Percentiles rank a stretch among this genome's conserved stretches.
Evolutionary conservation across 2,113 vertebrate genomes (phyloP).

Genomic region (Pandion haliaetus): DNA sequence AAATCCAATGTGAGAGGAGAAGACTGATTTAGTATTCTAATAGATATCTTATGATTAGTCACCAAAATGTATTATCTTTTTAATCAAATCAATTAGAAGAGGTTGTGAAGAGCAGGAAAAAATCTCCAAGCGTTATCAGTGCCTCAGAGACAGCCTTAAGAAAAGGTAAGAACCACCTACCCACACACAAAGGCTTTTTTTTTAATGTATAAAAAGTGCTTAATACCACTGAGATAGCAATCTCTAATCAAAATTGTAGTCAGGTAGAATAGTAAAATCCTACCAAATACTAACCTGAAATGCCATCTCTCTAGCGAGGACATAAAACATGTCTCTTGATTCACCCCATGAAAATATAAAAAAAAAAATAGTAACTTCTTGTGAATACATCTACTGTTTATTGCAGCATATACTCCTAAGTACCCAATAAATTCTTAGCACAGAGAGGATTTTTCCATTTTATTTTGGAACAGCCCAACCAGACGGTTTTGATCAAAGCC

Average conservation of each 20-base stretch:
- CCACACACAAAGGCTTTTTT: background rate
- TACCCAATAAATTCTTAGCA: background rate
- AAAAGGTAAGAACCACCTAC: background rate
- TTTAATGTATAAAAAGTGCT: background rate
- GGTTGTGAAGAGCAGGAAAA: background rate
- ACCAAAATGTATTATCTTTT: background rate
- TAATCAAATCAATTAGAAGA: background rate
- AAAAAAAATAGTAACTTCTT: background rate
- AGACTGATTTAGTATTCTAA: background rate
- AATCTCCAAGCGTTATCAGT: background rate
- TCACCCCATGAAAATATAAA: background rate
- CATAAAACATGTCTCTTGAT: background rate
- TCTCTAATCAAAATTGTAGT: background rate
- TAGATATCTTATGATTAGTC: background rate
- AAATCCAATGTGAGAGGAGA: background rate
- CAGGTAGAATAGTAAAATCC: background rate
- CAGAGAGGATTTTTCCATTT: background rate
- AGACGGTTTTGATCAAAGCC: background rate
- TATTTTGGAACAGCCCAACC: background rate
- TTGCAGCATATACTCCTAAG: background rate
- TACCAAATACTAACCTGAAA: background rate
- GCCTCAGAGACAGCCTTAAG: background rate
- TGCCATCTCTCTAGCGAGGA: background rate
- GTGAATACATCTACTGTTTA: background rate
- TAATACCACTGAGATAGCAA: background rate